Conservation (phyloP, 2,888 invertebrate species). For the Sylvicola fuscatus region DNA sequence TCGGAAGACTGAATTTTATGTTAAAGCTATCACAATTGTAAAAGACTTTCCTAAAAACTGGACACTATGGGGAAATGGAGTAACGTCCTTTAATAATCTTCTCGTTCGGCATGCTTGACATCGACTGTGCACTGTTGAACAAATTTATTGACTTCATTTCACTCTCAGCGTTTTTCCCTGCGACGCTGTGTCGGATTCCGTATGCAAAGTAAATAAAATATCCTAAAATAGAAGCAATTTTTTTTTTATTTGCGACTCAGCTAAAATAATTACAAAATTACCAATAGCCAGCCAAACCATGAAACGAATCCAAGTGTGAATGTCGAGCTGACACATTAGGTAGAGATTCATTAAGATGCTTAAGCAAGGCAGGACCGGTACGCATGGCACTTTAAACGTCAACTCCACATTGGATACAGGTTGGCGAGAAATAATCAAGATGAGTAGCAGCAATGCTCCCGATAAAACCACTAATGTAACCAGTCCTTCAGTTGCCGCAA, state of each 20-base stretch:
- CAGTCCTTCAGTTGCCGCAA: constrained; percentile 25
- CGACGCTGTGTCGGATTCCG: constrained; percentile 56
- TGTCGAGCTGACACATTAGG: constrained; percentile 73
- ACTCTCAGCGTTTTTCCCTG: constrained; percentile 20
- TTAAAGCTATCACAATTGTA: too few species aligned
- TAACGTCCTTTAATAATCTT: too few species aligned
- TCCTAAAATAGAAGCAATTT: constrained; percentile 28
- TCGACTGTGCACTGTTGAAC: too few species aligned
- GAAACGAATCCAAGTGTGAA: constrained; percentile 76
- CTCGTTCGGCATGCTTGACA: too few species aligned
- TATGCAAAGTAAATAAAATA: constrained; percentile 72
- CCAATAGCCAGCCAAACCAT: constrained; percentile 67
- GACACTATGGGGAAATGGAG: too few species aligned
- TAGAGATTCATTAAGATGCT: constrained; percentile 77
- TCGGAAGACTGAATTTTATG: too few species aligned
- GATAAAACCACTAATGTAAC: constrained; percentile 28
- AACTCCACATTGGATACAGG: constrained; percentile 38
- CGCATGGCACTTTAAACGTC: constrained; percentile 63
- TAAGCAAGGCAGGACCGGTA: constrained; percentile 64
- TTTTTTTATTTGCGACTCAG: too few species aligned
- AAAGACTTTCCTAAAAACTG: too few species aligned
- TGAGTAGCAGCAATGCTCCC: constrained; percentile 29
- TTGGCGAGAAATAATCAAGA: constrained; percentile 45
- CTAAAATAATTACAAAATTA: too few species aligned
- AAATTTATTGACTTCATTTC: too few species aligned